Evolutionary conservation across 2,113 vertebrate species (phyloP).

Genomic region (Thalassarche chlororhynchos): DNA sequence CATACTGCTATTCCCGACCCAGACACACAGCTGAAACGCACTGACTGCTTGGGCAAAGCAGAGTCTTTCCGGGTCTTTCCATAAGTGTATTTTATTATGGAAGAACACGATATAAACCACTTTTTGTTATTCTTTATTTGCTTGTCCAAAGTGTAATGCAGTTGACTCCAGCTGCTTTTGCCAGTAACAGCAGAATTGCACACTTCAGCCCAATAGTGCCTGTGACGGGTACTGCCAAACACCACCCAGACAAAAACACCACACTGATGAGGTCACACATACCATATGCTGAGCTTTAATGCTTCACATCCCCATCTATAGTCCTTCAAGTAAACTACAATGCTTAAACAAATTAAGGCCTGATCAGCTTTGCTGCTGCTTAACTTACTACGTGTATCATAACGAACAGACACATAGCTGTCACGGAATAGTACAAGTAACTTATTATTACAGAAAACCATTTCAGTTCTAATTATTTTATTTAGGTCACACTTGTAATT

Average conservation of each 20-base stretch:
- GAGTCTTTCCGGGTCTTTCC: background rate
- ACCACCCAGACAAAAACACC: constrained; percentile 33
- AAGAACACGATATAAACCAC: background rate
- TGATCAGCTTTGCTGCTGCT: background rate
- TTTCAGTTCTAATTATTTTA: background rate
- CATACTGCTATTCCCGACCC: background rate
- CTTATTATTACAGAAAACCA: background rate
- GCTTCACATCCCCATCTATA: background rate
- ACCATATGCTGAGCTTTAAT: background rate
- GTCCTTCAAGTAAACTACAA: background rate
- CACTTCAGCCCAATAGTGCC: background rate
- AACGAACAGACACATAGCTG: background rate
- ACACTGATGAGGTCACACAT: background rate
- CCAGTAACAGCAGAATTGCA: background rate
- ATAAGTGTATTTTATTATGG: background rate
- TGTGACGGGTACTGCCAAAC: background rate
- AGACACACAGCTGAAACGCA: background rate
- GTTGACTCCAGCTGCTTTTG: background rate
- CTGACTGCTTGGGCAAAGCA: background rate
- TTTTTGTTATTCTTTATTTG: constrained; percentile 3
- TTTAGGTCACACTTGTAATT: background rate
- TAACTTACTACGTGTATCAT: background rate
- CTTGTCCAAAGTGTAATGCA: background rate
- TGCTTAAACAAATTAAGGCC: background rate
- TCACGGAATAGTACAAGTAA: background rate